Base-by-base conservation (phyloP, 2,797 vertebrate genomes). In the Chaenodraco wilsoni region DNA sequence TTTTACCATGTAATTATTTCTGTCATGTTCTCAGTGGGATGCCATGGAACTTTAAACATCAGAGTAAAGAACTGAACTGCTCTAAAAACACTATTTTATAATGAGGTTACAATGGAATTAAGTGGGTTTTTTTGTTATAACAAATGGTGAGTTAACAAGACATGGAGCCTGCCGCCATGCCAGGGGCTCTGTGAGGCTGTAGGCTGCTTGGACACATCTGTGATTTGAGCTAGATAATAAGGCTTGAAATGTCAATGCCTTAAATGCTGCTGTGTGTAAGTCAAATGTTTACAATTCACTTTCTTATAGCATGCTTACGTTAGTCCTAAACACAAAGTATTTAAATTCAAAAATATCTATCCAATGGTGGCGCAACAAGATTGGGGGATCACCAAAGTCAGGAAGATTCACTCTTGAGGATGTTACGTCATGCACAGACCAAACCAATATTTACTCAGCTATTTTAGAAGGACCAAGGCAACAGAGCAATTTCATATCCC, bases 1-100 rank as follows among this genome's bases (percentile, higher is more conserved):
- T 37, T 69, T 17, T 50, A 49, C 50, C 16, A 15, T 54, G 10
- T 56, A 44, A 57, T 65, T 65, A 27, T 19, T 33, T 65, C 6
- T 56, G 21, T 65, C 50, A 17, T 59, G 59, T 48, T 57, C 21
- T 40, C 57, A 50, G 43, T 46, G 19, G 50, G 37, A 40, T 9
- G 16, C 21, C 50, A 4, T 21, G 44, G 59, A 58, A 51, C 37
- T 21, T 49, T 7, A 17, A 41, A 50, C 0, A 48, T 69, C 57
- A 33, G 9, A 66, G 21, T 5, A 17, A 37, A 44, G 31, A 60
- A 48, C 5, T 37, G 9, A 49, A 69, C 15, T 49, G 41, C 15
- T 58, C 43, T 9, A 23, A 50, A 21, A 45, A 19, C 23, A 11
- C 50, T 11, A 6, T 6, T 23, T 4, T 16, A 46, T 55, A 68